phyloP scores from a whole-genome alignment of 2,888 invertebrate genomes.

The Beris chalybata region DNA sequence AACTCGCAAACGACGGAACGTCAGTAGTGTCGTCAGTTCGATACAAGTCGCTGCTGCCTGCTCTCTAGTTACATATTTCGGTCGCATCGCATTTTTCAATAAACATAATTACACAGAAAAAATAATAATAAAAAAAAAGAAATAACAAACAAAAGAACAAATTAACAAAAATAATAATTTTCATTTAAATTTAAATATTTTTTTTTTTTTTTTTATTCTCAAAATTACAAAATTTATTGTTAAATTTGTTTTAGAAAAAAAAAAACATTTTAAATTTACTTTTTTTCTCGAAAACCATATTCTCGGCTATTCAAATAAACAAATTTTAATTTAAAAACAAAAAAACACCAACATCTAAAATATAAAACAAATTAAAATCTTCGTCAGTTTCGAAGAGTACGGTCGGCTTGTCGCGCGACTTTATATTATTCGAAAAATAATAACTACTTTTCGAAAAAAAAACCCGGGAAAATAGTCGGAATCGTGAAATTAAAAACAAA shows the following conservation, averaged over 20 bases:
- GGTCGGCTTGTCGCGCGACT: slow-evolving; percentile 5
- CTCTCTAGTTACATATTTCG: slow-evolving; percentile 39
- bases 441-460: too few species aligned
- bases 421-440: not conserved
- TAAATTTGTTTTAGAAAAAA: not conserved
- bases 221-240: slow-evolving; percentile 3
- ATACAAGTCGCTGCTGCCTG: slow-evolving; percentile 47
- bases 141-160: not conserved
- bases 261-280: not conserved
- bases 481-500: not conserved
- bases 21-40: slow-evolving; percentile 47
- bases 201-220: slow-evolving; percentile 7
- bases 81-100: slow-evolving; percentile 18
- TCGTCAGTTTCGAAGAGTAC: not conserved
- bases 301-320: too few species aligned
- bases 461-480: too few species aligned
- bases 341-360: too few species aligned
- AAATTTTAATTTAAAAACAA: too few species aligned
- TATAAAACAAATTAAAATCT: too few species aligned
- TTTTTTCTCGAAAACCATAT: not conserved
- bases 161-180: not conserved
- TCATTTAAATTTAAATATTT: not conserved
- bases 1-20: slow-evolving; percentile 23
- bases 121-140: not conserved
- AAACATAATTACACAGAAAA: not conserved